These are phyloP conservation scores for Geotrypetes seraphini DNA, from an alignment of 2,797 vertebrate species.

Conservation along the genomic window DNA sequence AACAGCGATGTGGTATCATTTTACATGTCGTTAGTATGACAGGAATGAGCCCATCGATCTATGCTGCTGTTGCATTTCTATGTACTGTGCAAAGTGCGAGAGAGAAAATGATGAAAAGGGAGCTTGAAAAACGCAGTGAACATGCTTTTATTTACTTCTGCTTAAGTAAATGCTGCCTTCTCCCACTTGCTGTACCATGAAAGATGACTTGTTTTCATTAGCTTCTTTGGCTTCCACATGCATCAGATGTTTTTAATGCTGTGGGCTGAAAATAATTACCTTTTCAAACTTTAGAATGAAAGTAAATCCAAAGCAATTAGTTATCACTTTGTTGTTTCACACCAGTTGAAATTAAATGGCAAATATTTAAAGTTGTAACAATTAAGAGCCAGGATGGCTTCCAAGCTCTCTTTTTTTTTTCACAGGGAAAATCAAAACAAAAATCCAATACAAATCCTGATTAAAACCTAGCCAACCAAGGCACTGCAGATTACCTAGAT, in stretches of 20 bases:
- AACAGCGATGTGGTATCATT: conserved; percentile 10
- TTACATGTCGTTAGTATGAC: not conserved
- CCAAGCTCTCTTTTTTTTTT: conserved; percentile 29
- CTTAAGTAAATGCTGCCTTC: not conserved
- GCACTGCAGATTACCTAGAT: conserved; percentile 39
- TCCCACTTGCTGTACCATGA: not conserved
- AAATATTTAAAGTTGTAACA: conserved; percentile 44
- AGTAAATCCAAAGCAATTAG: conserved; percentile 21
- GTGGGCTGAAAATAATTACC: conserved; percentile 16
- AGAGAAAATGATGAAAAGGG: too few relatives aligned
- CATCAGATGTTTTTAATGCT: not conserved
- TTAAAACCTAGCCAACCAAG: conserved; percentile 45
- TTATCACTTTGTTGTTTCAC: conserved; percentile 19
- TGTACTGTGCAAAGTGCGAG: not conserved
- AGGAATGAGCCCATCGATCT: not conserved
- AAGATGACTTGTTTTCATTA: conserved; percentile 11
- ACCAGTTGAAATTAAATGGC: conserved; percentile 18
- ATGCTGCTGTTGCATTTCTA: not conserved
- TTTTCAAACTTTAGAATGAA: conserved; percentile 27
- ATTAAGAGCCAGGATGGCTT: conserved; percentile 25
- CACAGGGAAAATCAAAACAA: conserved; percentile 33
- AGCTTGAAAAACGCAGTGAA: not conserved
- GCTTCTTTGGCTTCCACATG: not conserved
- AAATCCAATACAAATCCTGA: conserved; percentile 37
- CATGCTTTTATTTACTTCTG: not conserved